Evolutionary conservation across 2,888 invertebrate species (phyloP), one percentile per base, ranked within the genome.

Genomic region (Chironomus riparius): DNA sequence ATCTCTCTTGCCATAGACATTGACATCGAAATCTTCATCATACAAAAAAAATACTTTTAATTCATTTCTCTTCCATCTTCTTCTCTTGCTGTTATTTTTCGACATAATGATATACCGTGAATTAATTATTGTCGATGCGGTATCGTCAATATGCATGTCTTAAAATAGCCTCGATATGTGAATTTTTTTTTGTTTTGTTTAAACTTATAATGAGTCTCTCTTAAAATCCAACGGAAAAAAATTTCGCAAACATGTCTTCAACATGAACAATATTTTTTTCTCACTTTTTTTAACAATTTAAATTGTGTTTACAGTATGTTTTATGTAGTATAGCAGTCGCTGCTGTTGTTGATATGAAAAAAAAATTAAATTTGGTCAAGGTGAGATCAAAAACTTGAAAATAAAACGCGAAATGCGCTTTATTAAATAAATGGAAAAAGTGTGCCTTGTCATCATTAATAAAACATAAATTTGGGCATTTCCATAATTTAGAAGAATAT

Each of bases 361-460:
- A 47, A 70, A 50, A 72, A 47, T 72, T 72, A 50, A 72, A 47
- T 72, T 72, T 72, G 72, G 72, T 72, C 72, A 72, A 72, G 72
- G 72, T 72, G 62, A 72, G 72, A 70, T 70, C 24, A 38, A 38
- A 38, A 38, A 28, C 47, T 24, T 56, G 22, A 21, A 22, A 65
- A 21, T 12, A 21, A 65, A 21, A 65, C 24, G 21, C 65, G 10
- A 65, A 65, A 65, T 21, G 24, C 21, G 65, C 38, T 38, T 38
- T 38, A 38, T 2, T 21, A 65, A 65, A 65, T 65, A n/a, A n/a
- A n/a, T n/a, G n/a, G 24, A 22, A 22, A 65, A 65, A 38, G 38
- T 38, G 13, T 24, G 13, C 21, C 24, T 65, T 65, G 65, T 18
- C 15, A 56, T 56, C 56, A 56, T 56, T 56, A 56, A 56, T 56